Evolutionary conservation across 1,140 invertebrate species (phyloP).

Genomic region (Delia radicum): DNA sequence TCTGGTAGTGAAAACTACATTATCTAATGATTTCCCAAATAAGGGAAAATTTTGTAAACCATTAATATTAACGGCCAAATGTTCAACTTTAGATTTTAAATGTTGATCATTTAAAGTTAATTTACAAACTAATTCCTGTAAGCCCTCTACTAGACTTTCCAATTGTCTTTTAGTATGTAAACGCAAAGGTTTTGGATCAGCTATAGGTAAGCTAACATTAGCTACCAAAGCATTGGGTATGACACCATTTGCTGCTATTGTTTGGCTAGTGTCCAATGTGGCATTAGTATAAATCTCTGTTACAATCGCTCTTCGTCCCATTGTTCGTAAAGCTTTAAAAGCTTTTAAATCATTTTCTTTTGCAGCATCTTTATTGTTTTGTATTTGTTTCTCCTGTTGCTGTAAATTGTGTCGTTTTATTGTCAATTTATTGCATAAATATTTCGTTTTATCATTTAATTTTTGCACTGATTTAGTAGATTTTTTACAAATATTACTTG

Average conservation of each 20-base stretch:
- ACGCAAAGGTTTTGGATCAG: constrained; percentile 20
- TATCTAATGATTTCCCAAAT: background rate
- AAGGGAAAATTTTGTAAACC: background rate
- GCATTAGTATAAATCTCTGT: background rate
- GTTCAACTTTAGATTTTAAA: constrained; percentile 31
- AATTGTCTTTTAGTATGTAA: constrained; percentile 30
- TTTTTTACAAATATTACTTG: background rate
- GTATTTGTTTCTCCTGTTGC: background rate
- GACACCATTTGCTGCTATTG: background rate
- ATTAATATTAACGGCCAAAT: constrained; percentile 31
- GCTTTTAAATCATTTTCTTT: background rate
- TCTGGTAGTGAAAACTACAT: background rate
- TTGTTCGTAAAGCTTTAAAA: background rate
- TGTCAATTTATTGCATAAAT: background rate
- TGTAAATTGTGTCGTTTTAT: background rate
- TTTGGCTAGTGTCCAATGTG: background rate
- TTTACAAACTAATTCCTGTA: constrained; percentile 35
- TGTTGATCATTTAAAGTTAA: constrained; percentile 35
- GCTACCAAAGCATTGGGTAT: background rate
- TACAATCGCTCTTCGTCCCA: background rate
- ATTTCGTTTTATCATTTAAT: background rate
- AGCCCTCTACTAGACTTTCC: constrained; percentile 33
- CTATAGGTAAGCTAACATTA: too few species aligned
- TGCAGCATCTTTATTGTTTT: background rate
- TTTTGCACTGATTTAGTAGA: background rate